Evolutionary conservation across 2,797 vertebrate species (phyloP), one percentile per base, ranked within the genome.

Genomic region (Aldrovandia affinis): DNA sequence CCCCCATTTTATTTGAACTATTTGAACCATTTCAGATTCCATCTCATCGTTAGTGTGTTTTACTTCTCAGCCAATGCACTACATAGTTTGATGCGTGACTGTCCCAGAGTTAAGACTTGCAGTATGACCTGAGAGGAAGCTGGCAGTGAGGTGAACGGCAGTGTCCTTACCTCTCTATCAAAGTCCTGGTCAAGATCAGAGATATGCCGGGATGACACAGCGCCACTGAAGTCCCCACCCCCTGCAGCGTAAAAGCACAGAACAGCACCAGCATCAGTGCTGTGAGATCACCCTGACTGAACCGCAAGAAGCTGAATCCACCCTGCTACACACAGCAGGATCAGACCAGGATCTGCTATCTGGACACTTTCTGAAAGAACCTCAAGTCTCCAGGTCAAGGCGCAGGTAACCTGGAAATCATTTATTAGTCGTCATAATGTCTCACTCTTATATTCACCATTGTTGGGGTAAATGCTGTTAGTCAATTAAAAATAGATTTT

Each of bases 171-270:
- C 97, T 99, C 98, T 95, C 95, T 96, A 83, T 99, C 97, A 57
- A 96, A 95, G 88, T 98, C 97, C 88, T 95, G 96, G 88, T 99
- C 98, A 0, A 92, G 96, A 78, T 99, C 97, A 0, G 95, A 96
- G 92, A 96, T 93, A 68, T 95, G 96, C 65, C 96, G 94, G 83
- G 97, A 96, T n/a, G 97, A 96, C 87, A 96, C 90, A 4, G 95
- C 93, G 78, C 93, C 94, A 50, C 96, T 95, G 9, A 96, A 96
- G 90, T 99, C 98, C 25, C 92, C 90, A 61, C 92, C 94, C 87
- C 95, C 96, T 97, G 61, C 0, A 78, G 14, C 80, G 15, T n/a
- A 61, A 54, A 81, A 50, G 22, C 52, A 80, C 25, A 39, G 42
- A 57, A 25, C 79, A 81, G 59, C 0, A 83, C 9, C 83, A 57